These are phyloP conservation scores for Botia kubotai DNA, from an alignment of 2,797 vertebrate species.

Conservation along the genomic window DNA sequence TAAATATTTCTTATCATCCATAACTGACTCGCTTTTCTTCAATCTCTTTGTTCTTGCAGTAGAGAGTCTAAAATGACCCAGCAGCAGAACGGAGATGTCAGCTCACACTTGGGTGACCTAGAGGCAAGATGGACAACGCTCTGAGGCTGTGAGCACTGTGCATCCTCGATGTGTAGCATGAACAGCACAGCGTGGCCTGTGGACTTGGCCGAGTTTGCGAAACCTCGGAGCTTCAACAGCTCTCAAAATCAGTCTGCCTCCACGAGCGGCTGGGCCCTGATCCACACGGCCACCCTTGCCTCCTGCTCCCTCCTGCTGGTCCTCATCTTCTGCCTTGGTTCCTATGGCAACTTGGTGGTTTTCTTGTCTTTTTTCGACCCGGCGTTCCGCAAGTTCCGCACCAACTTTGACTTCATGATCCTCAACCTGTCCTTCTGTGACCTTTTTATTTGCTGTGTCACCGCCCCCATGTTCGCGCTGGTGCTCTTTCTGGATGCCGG, in stretches of 20 bases:
- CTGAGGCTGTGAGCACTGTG: constrained; percentile 60
- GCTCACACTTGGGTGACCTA: constrained; percentile 34
- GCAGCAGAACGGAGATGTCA: not conserved
- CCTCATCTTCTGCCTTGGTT: constrained; percentile 92
- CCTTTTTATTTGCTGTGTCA: constrained; percentile 93
- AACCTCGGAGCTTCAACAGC: constrained; percentile 72
- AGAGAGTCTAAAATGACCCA: constrained; percentile 22
- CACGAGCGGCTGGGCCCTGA: constrained; percentile 76
- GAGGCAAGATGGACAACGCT: constrained; percentile 58
- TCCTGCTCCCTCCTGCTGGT: constrained; percentile 89
- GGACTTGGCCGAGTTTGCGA: constrained; percentile 75
- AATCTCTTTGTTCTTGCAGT: constrained; percentile 26
- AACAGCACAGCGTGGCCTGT: constrained; percentile 81
- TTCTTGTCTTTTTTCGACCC: constrained; percentile 97
- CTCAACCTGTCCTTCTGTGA: constrained; percentile 97
- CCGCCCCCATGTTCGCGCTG: constrained; percentile 92
- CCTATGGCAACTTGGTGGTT: constrained; percentile 94
- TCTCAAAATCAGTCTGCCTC: constrained; percentile 64
- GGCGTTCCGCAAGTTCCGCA: constrained; percentile 93
- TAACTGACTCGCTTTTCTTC: constrained; percentile 5
- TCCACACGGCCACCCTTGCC: constrained; percentile 87
- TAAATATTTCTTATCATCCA: not conserved
- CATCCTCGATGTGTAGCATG: constrained; percentile 77
- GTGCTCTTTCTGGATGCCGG: constrained; percentile 87
- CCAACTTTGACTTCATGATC: constrained; percentile 98